phyloP scores from a whole-genome alignment of 1,140 invertebrate genomes.

The Drosophila ohnishii region DNA sequence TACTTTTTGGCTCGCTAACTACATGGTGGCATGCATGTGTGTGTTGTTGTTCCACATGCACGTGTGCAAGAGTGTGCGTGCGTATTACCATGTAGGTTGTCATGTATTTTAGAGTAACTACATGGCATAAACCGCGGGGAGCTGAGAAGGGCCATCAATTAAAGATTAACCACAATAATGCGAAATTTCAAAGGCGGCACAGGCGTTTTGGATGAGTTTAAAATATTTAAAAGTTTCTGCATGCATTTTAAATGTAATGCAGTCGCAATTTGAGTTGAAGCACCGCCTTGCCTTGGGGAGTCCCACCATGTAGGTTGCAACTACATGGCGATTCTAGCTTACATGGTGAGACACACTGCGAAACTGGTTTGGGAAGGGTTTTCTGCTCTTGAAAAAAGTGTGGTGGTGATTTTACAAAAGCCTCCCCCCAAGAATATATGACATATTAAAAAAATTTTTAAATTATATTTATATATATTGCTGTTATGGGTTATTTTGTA shows the following conservation, averaged over 20 bases:
- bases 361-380: slow-evolving; percentile 69
- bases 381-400: slow-evolving; percentile 18
- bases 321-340: slow-evolving; percentile 71
- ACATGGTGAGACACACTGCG: slow-evolving; percentile 50
- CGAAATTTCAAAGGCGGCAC: neutral
- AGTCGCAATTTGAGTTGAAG: neutral
- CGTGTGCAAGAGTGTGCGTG: slow-evolving; percentile 22
- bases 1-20: slow-evolving; percentile 54
- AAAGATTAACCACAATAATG: slow-evolving; percentile 22
- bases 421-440: slow-evolving; percentile 32
- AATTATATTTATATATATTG: neutral
- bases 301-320: slow-evolving; percentile 58
- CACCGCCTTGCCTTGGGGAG: slow-evolving; percentile 24
- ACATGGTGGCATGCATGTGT: slow-evolving; percentile 53
- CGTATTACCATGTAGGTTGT: slow-evolving; percentile 49
- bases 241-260: neutral
- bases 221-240: neutral
- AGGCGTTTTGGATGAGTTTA: accelerated
- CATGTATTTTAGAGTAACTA: slow-evolving; percentile 57
- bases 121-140: slow-evolving; percentile 50
- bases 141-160: slow-evolving; percentile 26
- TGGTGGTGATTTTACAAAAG: slow-evolving; percentile 45
- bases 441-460: neutral
- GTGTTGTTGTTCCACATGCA: slow-evolving; percentile 38
- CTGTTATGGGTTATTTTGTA: neutral